phyloP scores from a whole-genome alignment of 2,888 invertebrate species.

The Oscheius sp. region DNA sequence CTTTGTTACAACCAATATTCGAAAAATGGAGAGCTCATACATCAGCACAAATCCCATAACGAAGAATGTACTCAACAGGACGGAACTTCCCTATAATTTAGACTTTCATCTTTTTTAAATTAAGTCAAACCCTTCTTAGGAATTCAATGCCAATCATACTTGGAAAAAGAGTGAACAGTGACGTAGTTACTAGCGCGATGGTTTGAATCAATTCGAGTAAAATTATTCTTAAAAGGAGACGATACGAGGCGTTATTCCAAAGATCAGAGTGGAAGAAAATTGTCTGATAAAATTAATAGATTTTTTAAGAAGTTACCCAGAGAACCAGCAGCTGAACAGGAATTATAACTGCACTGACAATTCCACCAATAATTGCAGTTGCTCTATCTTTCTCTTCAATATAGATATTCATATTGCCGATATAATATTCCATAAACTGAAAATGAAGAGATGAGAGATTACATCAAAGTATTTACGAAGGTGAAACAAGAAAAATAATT shows the following conservation, averaged over 20 bases:
- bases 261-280: background rate
- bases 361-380: background rate
- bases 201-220: background rate
- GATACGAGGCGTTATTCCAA: conserved; percentile 2
- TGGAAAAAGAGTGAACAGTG: conserved; percentile 1
- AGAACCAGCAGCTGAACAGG: conserved; percentile 8
- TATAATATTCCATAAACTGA: background rate
- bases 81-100: background rate
- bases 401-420: no score
- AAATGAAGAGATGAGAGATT: background rate
- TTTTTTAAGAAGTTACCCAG: background rate
- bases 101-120: background rate
- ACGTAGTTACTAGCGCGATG: background rate
- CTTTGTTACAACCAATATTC: conserved; percentile 16
- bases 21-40: conserved; percentile 10
- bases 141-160: background rate
- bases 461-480: background rate
- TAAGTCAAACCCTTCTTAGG: background rate
- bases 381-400: background rate
- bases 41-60: background rate
- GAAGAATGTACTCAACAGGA: conserved; percentile 6
- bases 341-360: background rate
- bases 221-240: conserved; percentile 9
- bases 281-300: conserved; percentile 1
- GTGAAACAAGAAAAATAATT: no score